Evolutionary conservation across 37 sponge, comb jelly and placozoan species (phyloP).

Genomic region (Theonella swinhoei): DNA sequence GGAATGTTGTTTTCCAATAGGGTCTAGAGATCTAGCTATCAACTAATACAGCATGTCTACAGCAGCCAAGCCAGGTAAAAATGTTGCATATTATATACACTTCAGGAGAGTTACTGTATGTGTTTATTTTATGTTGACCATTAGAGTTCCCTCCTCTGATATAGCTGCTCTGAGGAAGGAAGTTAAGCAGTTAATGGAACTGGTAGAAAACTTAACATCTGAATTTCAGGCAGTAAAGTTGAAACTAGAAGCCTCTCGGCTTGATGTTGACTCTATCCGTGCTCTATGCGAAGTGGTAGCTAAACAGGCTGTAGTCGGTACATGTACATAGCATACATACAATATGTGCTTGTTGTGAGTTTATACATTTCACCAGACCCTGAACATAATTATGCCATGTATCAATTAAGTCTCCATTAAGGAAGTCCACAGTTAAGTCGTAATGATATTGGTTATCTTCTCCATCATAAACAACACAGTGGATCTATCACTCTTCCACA

Average conservation of each 20-base stretch:
- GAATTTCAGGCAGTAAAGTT: slow-evolving; percentile 32
- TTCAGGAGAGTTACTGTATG: too few relatives aligned
- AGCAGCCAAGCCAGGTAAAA: too few relatives aligned
- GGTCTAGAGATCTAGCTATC: too few relatives aligned
- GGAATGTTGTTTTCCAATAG: too few relatives aligned
- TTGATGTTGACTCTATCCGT: slow-evolving; percentile 19
- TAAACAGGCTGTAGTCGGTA: too few relatives aligned
- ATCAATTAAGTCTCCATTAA: slow-evolving; percentile 31
- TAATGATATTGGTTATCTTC: slow-evolving; percentile 7
- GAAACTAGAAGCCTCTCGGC: slow-evolving; percentile 24
- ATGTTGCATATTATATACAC: too few relatives aligned
- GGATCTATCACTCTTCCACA: slow-evolving; percentile 25
- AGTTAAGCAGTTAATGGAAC: slow-evolving; percentile 24
- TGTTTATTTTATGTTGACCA: too few relatives aligned
- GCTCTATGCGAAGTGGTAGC: too few relatives aligned
- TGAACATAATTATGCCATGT: background rate
- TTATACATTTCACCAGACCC: too few relatives aligned
- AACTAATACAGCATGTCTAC: too few relatives aligned
- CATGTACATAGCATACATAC: too few relatives aligned
- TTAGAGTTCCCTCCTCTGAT: slow-evolving; percentile 2
- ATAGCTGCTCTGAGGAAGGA: background rate
- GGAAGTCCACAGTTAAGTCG: slow-evolving; percentile 19
- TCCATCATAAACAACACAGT: slow-evolving; percentile 25
- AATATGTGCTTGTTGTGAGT: too few relatives aligned
- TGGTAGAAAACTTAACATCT: slow-evolving; percentile 17